Base-by-base conservation (phyloP, 1,140 invertebrate genomes). In the Glossosoma conforme region DNA sequence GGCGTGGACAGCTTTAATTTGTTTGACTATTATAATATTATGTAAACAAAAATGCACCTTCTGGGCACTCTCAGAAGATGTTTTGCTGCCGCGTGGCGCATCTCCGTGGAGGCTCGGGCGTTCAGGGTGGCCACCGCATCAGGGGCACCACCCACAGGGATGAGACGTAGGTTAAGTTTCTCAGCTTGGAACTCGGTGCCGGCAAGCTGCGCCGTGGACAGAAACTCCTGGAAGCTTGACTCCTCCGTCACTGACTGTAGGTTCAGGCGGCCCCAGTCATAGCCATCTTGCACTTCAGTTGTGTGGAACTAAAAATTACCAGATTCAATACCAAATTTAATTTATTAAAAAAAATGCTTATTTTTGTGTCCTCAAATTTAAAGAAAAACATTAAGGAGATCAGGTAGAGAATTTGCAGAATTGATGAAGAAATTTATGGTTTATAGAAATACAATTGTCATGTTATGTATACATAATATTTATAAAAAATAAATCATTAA, bases 241-340 rank as follows among this genome's bases (percentile, higher is more conserved):
- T 98, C 91, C 64, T 98, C 94, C 0, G 95, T 99, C 0, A 98
- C 88, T 0, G 94, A 98, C 63, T 91, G 85, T 2, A 97, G 72
- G 72, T 96, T 94, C 0, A 95, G 69, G 28, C 88, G 77, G 35
- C 85, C 86, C 89, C 89, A 95, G 42, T 95, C 89, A 61, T 88
- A 90, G 3, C 89, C 91, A 77, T 96, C 93, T 63, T 87, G 79
- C 1, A 96, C 68, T 62, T 95, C 91, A 21, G 87, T 82, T 8
- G 89, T 92, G 61, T 95, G 91, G 2, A 93, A 66, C 89, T 93
- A 61, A 42, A n/a, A 77, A 77, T 61, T 14, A 49, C 37, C 60
- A 58, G n/a, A n/a, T n/a, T n/a, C n/a, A n/a, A n/a, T n/a, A n/a
- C n/a, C n/a, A n/a, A n/a, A n/a, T n/a, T n/a, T n/a, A n/a, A n/a